Conservation (phyloP, 1,140 invertebrate genomes). For the Drosophila rufa region DNA sequence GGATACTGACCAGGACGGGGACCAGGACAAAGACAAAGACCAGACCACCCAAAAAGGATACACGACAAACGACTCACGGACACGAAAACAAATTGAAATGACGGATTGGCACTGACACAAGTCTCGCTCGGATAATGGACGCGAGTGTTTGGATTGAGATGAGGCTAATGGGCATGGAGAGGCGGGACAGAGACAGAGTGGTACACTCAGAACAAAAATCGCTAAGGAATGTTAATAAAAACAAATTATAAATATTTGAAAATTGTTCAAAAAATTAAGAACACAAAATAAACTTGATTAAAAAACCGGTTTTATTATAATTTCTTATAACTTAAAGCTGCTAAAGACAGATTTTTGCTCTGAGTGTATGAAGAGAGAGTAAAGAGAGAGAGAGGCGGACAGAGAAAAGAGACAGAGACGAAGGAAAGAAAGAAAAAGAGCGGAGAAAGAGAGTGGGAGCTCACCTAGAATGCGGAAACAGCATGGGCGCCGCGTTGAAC, state of each 20-base stretch:
- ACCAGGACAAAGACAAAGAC: neutral
- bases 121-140: slow-evolving; percentile 27
- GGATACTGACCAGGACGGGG: neutral
- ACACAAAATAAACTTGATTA: too few relatives aligned
- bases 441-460: slow-evolving; percentile 5
- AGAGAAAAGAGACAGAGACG: slow-evolving; percentile 15
- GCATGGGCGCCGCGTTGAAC: slow-evolving; percentile 84
- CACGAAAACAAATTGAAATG: slow-evolving; percentile 35
- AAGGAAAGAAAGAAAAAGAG: slow-evolving; percentile 17
- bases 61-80: slow-evolving; percentile 22
- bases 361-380: slow-evolving; percentile 6
- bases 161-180: slow-evolving; percentile 43
- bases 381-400: neutral
- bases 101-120: slow-evolving; percentile 20
- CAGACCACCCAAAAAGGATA: slow-evolving; percentile 2
- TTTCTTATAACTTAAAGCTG: too few relatives aligned
- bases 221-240: neutral
- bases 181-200: slow-evolving; percentile 12
- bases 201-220: slow-evolving; percentile 6
- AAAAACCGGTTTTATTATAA: too few relatives aligned
- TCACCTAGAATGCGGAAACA: slow-evolving; percentile 85
- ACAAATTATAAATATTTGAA: neutral
- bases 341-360: neutral
- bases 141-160: slow-evolving; percentile 23
- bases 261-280: neutral